These are phyloP conservation scores for Thymelicus lineola DNA, from an alignment of 2,888 invertebrate genomes.

Conservation along the genomic window DNA sequence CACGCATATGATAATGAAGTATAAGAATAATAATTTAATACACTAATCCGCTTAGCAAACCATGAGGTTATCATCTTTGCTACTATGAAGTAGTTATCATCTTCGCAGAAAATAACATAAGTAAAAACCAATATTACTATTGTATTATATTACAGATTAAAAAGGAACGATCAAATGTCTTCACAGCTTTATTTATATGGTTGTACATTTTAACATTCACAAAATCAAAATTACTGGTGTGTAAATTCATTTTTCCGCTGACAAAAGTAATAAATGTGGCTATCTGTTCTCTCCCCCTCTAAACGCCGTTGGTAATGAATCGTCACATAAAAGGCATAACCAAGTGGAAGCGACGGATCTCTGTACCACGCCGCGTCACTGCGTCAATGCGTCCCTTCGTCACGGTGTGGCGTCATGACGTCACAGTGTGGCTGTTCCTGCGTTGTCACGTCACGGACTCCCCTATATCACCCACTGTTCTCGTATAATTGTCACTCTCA, in stretches of 20 bases:
- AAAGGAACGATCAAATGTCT: not conserved
- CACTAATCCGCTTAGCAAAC: too few relatives aligned
- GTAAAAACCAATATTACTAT: too few relatives aligned
- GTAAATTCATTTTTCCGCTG: slow-evolving; percentile 83
- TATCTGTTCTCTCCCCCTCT: slow-evolving; percentile 77
- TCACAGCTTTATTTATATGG: slow-evolving; percentile 17
- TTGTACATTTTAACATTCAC: slow-evolving; percentile 44
- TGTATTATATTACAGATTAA: not conserved
- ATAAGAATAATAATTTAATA: too few relatives aligned
- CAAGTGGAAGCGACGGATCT: slow-evolving; percentile 77
- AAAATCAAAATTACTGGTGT: slow-evolving; percentile 57
- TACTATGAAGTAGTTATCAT: too few relatives aligned
- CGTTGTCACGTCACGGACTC: slow-evolving; percentile 9
- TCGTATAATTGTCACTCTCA: slow-evolving; percentile 20
- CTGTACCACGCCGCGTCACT: slow-evolving; percentile 39
- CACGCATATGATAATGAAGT: too few relatives aligned
- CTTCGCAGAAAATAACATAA: too few relatives aligned
- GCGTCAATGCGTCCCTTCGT: slow-evolving; percentile 25
- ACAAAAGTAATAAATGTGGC: slow-evolving; percentile 83
- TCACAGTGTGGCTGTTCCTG: not conserved
- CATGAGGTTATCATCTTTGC: too few relatives aligned
- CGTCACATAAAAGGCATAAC: slow-evolving; percentile 83
- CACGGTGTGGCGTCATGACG: slow-evolving; percentile 9
- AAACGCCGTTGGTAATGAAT: slow-evolving; percentile 77
- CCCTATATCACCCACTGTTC: not conserved